Conservation (phyloP, 2,888 invertebrate genomes). For the Thalpophila matura region DNA sequence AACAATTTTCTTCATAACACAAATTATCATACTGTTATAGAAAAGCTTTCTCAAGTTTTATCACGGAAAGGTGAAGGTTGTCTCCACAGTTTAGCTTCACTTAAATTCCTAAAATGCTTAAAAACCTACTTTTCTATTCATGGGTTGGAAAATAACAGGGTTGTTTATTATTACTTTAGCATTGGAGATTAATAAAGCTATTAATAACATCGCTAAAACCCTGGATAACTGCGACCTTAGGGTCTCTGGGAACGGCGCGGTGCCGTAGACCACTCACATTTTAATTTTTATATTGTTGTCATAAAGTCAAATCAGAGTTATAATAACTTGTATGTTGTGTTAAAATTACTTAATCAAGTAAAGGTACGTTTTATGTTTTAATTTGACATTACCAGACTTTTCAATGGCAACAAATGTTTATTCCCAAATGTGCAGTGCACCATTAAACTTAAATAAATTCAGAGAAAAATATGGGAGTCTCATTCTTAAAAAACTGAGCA, state of each 20-base stretch:
- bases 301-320: conserved; percentile 25
- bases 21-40: conserved; percentile 11
- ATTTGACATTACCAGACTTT: conserved; percentile 35
- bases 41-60: conserved; percentile 33
- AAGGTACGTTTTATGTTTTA: conserved; percentile 33
- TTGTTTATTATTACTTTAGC: conserved; percentile 13
- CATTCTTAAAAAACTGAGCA: too few relatives aligned
- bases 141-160: conserved; percentile 1
- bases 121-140: too few relatives aligned
- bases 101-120: conserved; percentile 17
- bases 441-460: too few relatives aligned
- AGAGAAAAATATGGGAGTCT: too few relatives aligned
- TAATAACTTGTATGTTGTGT: conserved; percentile 26
- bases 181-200: conserved; percentile 25
- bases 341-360: conserved; percentile 42
- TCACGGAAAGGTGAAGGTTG: conserved; percentile 47
- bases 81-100: background rate
- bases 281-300: conserved; percentile 34
- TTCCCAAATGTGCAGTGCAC: background rate
- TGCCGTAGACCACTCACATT: conserved; percentile 33
- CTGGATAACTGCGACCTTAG: conserved; percentile 11
- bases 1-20: conserved; percentile 1
- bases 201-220: conserved; percentile 33
- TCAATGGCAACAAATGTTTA: conserved; percentile 30
- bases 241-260: conserved; percentile 14